Conservation (phyloP, 2,888 invertebrate genomes). For the Chymomyza caudatula region DNA sequence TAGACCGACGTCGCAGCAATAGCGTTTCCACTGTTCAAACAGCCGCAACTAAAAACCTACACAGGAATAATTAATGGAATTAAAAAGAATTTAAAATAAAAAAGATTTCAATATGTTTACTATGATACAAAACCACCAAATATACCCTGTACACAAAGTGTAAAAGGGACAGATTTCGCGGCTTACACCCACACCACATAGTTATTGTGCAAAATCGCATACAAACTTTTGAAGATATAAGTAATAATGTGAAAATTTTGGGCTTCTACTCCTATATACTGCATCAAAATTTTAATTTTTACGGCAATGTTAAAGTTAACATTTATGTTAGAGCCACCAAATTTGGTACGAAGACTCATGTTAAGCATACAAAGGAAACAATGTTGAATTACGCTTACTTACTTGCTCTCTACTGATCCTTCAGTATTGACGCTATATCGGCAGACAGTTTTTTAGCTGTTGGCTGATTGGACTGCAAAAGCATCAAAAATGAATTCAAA, state of each 20-base stretch:
- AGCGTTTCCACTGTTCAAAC: not conserved
- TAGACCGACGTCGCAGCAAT: not conserved
- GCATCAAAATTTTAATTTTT: no score
- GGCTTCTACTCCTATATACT: no score
- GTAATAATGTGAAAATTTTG: not conserved
- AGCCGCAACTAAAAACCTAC: not conserved
- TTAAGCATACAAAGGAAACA: not conserved
- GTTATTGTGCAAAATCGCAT: not conserved
- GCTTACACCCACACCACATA: not conserved
- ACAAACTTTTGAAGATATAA: not conserved
- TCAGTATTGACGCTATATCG: not conserved
- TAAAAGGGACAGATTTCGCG: not conserved
- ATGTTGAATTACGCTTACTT: not conserved
- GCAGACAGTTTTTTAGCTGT: not conserved
- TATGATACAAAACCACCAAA: not conserved
- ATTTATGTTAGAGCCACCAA: no score
- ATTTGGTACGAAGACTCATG: no score
- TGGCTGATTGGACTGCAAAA: not conserved
- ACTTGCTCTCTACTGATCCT: not conserved
- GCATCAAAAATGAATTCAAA: not conserved
- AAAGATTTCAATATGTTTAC: not conserved
- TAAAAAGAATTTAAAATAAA: not conserved
- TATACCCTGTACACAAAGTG: not conserved
- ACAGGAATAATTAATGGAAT: not conserved
- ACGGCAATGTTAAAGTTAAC: not conserved